Conservation (phyloP, 2,113 vertebrate genomes). For the Pluvianellus socialis region DNA sequence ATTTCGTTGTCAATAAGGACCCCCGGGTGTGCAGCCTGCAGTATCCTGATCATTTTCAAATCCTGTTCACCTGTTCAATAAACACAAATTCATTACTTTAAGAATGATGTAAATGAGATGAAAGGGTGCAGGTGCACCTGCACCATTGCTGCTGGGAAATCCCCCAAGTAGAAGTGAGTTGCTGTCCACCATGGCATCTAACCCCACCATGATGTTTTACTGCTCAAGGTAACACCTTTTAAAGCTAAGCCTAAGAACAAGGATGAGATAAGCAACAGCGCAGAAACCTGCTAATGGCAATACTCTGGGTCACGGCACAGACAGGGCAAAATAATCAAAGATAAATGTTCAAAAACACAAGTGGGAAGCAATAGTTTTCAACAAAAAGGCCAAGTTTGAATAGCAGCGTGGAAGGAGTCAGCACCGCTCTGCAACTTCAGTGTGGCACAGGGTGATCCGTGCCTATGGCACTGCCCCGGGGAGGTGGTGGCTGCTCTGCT, state of each 20-base stretch:
- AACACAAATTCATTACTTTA: neutral
- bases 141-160: neutral
- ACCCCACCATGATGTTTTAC: accelerated
- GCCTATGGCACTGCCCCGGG: neutral
- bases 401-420: neutral
- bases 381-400: neutral
- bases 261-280: neutral
- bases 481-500: neutral
- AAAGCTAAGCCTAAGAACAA: neutral
- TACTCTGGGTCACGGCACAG: neutral
- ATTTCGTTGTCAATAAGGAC: slow-evolving; percentile 79
- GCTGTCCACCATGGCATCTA: neutral
- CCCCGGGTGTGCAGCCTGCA: slow-evolving; percentile 75
- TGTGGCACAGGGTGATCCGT: accelerated
- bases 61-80: slow-evolving; percentile 79
- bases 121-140: neutral
- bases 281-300: neutral
- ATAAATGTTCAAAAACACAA: neutral
- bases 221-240: neutral
- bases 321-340: neutral
- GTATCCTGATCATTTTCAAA: slow-evolving; percentile 79
- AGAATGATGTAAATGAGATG: neutral
- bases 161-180: neutral
- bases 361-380: neutral
- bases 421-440: neutral